phyloP scores from a whole-genome alignment of 2,888 invertebrate species.

The Limnephilus rhombicus region DNA sequence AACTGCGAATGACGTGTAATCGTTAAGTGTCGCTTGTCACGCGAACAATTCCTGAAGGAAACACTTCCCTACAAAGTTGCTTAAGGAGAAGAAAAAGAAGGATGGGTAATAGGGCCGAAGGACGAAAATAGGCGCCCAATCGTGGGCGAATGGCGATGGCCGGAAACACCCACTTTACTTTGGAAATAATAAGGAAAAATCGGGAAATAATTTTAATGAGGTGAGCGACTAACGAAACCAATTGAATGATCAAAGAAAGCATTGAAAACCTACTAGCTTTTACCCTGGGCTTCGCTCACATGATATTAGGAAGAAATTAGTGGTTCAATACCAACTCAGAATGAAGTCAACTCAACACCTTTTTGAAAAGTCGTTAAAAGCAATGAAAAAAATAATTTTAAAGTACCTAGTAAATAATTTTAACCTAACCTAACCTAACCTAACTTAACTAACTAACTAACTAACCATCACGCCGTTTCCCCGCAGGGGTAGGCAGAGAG shows the following conservation, averaged over 20 bases:
- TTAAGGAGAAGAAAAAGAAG: background rate
- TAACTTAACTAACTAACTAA: too few species aligned
- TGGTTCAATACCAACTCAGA: too few species aligned
- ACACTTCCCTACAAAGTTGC: background rate
- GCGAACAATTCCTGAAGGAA: background rate
- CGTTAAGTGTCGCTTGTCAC: background rate
- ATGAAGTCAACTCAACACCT: too few species aligned
- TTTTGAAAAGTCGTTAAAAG: too few species aligned
- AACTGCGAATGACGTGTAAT: background rate
- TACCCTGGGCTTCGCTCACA: too few species aligned
- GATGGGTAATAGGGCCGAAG: background rate
- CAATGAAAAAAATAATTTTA: too few species aligned
- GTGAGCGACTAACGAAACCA: background rate
- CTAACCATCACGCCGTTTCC: too few species aligned
- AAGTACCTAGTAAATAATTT: too few species aligned
- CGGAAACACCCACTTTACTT: background rate
- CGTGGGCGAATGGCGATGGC: background rate
- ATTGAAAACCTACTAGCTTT: background rate
- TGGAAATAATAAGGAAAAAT: background rate
- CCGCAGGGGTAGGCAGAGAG: too few species aligned
- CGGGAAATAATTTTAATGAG: background rate
- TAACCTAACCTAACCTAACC: too few species aligned
- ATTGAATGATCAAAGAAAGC: background rate
- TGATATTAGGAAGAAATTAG: too few species aligned
- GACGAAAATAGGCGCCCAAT: background rate